These are phyloP conservation scores for Bombus impatiens DNA, from an alignment of 1,140 invertebrate genomes.

Conservation along the genomic window DNA sequence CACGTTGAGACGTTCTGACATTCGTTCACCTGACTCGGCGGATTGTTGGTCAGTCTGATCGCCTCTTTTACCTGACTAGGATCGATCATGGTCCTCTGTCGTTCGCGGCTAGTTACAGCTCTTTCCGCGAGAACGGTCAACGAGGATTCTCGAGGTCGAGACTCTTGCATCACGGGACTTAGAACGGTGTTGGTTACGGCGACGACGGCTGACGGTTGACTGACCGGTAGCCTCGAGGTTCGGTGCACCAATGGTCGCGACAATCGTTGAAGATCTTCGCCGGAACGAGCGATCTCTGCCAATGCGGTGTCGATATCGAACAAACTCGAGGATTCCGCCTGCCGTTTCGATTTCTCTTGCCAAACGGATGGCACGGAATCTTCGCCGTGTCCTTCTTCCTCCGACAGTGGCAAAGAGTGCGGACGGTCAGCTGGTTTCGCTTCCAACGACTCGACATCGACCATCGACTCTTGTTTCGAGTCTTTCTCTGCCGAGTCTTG, in stretches of 20 bases:
- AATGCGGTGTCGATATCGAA: constrained; percentile 76
- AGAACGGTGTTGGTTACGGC: constrained; percentile 80
- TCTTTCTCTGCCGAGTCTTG: constrained; percentile 84
- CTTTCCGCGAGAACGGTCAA: constrained; percentile 73
- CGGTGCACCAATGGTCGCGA: constrained; percentile 67
- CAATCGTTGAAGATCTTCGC: constrained; percentile 80
- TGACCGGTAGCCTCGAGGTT: constrained; percentile 73
- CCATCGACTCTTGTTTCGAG: constrained; percentile 72
- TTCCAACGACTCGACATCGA: constrained; percentile 79
- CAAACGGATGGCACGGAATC: constrained; percentile 75
- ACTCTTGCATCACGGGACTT: constrained; percentile 81
- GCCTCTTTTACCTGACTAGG: constrained; percentile 80
- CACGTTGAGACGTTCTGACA: background rate
- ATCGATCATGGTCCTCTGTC: constrained; percentile 82
- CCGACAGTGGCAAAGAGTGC: constrained; percentile 67
- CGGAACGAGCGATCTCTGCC: constrained; percentile 78
- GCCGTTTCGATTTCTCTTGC: constrained; percentile 78
- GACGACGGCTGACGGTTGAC: constrained; percentile 77
- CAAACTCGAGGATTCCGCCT: constrained; percentile 47
- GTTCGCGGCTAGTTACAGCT: constrained; percentile 78
- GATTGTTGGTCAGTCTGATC: constrained; percentile 73
- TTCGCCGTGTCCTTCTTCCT: constrained; percentile 51
- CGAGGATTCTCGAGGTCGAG: constrained; percentile 74
- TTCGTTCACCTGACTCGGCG: constrained; percentile 74
- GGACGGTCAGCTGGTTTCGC: constrained; percentile 73